phyloP scores from a whole-genome alignment of 2,113 vertebrate genomes.

The Thalassoma bifasciatum region DNA sequence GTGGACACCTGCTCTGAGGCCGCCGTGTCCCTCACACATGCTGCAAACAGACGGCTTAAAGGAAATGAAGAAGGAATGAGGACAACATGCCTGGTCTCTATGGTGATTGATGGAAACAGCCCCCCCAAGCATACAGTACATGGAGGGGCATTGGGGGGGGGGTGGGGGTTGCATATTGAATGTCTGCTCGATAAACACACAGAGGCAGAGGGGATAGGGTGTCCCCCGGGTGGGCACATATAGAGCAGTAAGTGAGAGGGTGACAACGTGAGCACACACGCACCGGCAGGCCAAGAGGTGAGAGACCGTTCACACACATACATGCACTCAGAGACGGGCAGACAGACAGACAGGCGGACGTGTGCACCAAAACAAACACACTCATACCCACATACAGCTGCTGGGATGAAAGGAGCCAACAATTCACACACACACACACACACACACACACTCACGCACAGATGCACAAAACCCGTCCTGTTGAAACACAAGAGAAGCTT shows the following conservation, averaged over 20 bases:
- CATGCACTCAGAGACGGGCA: neutral
- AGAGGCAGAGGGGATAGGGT: constrained; percentile 46
- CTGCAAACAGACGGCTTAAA: constrained; percentile 38
- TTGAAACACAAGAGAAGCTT: constrained; percentile 56
- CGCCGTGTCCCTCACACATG: constrained; percentile 43
- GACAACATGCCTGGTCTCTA: constrained; percentile 62
- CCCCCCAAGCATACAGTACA: constrained; percentile 37
- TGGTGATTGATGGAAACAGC: constrained; percentile 63
- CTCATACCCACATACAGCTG: constrained; percentile 60
- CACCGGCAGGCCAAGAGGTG: constrained; percentile 43
- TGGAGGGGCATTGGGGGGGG: constrained; percentile 7
- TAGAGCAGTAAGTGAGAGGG: constrained; percentile 57
- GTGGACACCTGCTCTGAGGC: constrained; percentile 73
- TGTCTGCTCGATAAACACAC: constrained; percentile 50
- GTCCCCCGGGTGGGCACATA: constrained; percentile 53
- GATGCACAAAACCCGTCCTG: constrained; percentile 40
- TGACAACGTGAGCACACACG: constrained; percentile 71
- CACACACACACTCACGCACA: constrained; percentile 10
- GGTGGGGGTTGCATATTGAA: constrained; percentile 45
- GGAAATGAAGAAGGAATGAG: constrained; percentile 48
- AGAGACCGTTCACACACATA: constrained; percentile 38
- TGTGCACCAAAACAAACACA: constrained; percentile 49
- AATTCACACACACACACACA: constrained; percentile 50
- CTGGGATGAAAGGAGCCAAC: constrained; percentile 69
- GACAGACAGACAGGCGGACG: neutral